Base-by-base conservation (phyloP, 2,888 invertebrate genomes). In the Calameuta filiformis region DNA sequence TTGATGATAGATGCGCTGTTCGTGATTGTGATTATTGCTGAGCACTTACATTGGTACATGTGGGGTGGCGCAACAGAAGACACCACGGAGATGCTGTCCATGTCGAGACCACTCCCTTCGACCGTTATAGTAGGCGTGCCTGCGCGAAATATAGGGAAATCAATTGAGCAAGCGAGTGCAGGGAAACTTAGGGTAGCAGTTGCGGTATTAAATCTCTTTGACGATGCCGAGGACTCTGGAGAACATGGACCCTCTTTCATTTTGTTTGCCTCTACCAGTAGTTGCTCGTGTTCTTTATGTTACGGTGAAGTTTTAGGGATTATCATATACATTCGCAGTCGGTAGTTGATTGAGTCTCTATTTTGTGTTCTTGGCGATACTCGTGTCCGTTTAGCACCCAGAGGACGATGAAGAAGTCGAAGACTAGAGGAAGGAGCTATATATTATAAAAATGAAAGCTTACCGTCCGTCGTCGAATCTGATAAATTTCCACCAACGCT, bases 401-500 rank as follows among this genome's bases (percentile, higher is more conserved):
- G 9, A 23, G 56, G 2, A 56, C 9, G 9, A 56, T 23, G 56
- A 56, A 15, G 23, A 56, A 9, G 23, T 56, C 23, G 56, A 56
- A 56, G 56, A 56, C 23, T 9, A 9, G 23, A 56, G 56, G 23
- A 23, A 56, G 9, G 56, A 56, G 23, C 23, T 23, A 56, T 23
- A 1, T 3, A 56, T 56, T 23, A 23, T 56, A 56, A 56, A 56
- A 56, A 23, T 9, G 9, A 56, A 56, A 76, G 81, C 79, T 93
- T 93, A 88, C 96, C 96, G 88, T 96, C 96, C 30, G 95, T 96
- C 30, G 96, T 96, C 9, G 96, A 96, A 91, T 96, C 96, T 0
- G 95, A 96, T 73, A 96, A 92, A 91, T 96, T 96, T n/a, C 96
- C 96, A 40, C 97, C 96, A 85, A 96, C 96, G 81, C 96, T 96